These are phyloP conservation scores for Cromileptes altivelis DNA, from an alignment of 2,113 vertebrate genomes.

Conservation along the genomic window DNA sequence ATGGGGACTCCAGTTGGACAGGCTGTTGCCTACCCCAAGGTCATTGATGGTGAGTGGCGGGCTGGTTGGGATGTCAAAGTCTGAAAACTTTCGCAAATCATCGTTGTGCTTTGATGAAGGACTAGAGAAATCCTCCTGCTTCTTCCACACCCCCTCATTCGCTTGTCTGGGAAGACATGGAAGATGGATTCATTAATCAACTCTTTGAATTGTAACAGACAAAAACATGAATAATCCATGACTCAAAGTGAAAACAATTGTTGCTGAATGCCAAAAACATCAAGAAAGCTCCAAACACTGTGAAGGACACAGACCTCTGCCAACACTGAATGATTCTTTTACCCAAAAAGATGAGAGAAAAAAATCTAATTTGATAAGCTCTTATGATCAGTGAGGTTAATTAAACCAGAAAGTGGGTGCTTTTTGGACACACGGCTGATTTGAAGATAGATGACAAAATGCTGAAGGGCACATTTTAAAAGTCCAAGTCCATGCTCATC, in stretches of 20 bases:
- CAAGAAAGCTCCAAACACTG: not conserved
- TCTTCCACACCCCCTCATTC: constrained; percentile 91
- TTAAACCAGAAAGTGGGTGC: constrained; percentile 15
- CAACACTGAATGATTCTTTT: not conserved
- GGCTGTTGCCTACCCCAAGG: constrained; percentile 82
- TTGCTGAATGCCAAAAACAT: constrained; percentile 19
- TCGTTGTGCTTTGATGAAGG: constrained; percentile 91
- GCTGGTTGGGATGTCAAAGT: constrained; percentile 91
- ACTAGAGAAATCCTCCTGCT: constrained; percentile 87
- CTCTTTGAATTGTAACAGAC: constrained; percentile 18
- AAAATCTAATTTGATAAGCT: not conserved
- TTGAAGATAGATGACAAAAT: not conserved
- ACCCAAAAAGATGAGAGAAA: constrained; percentile 15
- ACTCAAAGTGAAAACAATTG: constrained; percentile 15
- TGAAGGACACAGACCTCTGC: not conserved
- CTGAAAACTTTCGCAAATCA: constrained; percentile 89
- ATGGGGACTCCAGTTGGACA: constrained; percentile 85
- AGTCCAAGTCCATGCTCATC: not conserved
- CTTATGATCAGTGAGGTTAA: constrained; percentile 30
- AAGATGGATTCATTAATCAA: constrained; percentile 8
- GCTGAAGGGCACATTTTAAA: constrained; percentile 26
- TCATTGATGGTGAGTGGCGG: constrained; percentile 91
- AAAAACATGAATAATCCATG: constrained; percentile 13
- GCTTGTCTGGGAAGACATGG: constrained; percentile 88
- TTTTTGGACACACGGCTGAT: constrained; percentile 21